Base-by-base conservation (phyloP, 2,797 vertebrate genomes). In the Lepidocolaptes lacrymiger region DNA sequence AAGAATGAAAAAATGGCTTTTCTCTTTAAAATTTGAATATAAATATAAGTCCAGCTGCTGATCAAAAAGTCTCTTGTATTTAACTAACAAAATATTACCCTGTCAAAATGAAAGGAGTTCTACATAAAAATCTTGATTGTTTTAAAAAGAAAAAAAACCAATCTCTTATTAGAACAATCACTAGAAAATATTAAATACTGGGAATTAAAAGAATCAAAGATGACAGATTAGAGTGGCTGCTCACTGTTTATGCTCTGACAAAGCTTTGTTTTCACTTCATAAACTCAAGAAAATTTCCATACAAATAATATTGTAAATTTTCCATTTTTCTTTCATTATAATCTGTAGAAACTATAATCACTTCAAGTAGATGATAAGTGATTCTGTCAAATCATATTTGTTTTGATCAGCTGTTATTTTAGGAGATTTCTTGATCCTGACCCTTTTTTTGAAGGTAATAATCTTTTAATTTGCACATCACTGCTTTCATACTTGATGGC, bases 371-470 rank as follows among this genome's bases (percentile, higher is more conserved):
- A 52, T 77, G 76, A 89, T 94, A 94, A 89, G 73, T 72, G 71
- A 88, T 39, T 62, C 87, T 95, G 91, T 87, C 89, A 96, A 89
- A 94, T 91, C 86, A 74, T 49, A 91, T 95, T 89, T 95, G 62
- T 84, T 96, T 95, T 93, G 62, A 96, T 95, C 85, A 87, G 86
- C 17, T 88, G 37, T 37, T 87, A 66, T 90, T 96, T 77, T 72
- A 83, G 41, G 48, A 86, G 34, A 71, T 58, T 84, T 83, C 36
- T 90, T 85, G 39, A 54, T 94, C 36, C n/a, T 66, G 34, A 68
- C 8, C 4, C 8, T 80, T 89, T 78, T 55, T 61, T 83, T 79
- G 10, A 39, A 86, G 91, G 32, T 76, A 86, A 93, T 61, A 91
- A 74, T 76, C 37, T 81, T 93, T 68, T 91, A 95, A 92, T 94